Evolutionary conservation across 2,888 invertebrate genomes (phyloP), one percentile per base, ranked within the genome.

Genomic region (Aporophyla lueneburgensis): DNA sequence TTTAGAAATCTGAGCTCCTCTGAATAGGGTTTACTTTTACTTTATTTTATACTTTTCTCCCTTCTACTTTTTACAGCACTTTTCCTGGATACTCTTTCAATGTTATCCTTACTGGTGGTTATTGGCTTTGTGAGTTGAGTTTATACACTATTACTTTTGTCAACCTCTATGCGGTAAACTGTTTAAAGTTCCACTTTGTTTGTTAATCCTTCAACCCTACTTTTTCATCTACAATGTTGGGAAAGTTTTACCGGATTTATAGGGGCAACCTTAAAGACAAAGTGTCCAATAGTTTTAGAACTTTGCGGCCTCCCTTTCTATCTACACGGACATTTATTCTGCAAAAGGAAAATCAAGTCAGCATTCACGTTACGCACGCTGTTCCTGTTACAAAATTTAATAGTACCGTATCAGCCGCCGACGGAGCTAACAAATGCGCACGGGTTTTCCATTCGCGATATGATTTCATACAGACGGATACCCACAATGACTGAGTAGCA

Each of bases 401-500:
- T 89, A 87, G 71, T 46, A 62, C 74, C 76, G 70, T 75, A 89
- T 86, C 85, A 87, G 84, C 86, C 74, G 80, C 81, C 87, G 84
- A 84, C 59, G 84, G 84, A 83, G 84, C 84, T 83, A 85, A 87
- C 89, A 89, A 89, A 89, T 87, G 89, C 88, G 83, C 88, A 88
- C 82, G 85, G 84, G 76, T 86, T 86, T 88, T 83, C 88, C 87
- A 88, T 88, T 87, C 92, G 91, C 93, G 93, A 93, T 93, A 95
- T 94, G 92, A 95, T 95, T 95, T 93, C 91, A 91, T 93, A 91
- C 93, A 92, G 91, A 93, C 93, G 95, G 94, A 93, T 95, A 92
- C 93, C 89, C 91, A 88, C 89, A 88, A 90, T 93, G 94, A 93
- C 93, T 94, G 95, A 95, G 93, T 95, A 94, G 95, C 96, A 96